Conservation (phyloP, 92 coral and sea anemone genomes). For the Paramuricea clavata region DNA sequence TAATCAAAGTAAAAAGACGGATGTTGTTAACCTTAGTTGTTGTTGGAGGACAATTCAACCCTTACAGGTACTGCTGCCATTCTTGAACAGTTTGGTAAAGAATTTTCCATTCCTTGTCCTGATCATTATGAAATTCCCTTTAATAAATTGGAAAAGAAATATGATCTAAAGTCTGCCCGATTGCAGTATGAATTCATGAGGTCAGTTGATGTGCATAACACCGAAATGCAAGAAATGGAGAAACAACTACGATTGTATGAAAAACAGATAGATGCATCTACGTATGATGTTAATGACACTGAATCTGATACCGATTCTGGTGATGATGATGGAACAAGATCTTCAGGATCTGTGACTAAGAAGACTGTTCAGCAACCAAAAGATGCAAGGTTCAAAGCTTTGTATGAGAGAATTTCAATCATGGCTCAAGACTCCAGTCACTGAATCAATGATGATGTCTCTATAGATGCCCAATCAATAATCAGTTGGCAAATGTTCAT, state of each 20-base stretch:
- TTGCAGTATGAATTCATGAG: slow-evolving; percentile 40
- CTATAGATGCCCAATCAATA: neutral
- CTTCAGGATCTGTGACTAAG: neutral
- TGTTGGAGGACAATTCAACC: neutral
- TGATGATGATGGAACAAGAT: neutral
- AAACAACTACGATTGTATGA: slow-evolving; percentile 1
- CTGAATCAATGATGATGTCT: too few species aligned
- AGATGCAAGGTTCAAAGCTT: slow-evolving; percentile 51
- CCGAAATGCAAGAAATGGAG: neutral
- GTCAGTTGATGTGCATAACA: neutral
- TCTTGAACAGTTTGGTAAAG: slow-evolving; percentile 1
- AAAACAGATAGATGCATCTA: slow-evolving; percentile 20
- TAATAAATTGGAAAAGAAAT: slow-evolving; percentile 38
- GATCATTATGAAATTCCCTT: slow-evolving; percentile 49
- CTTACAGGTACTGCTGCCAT: neutral
- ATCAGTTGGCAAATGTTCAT: too few species aligned
- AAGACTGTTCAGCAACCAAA: slow-evolving; percentile 16
- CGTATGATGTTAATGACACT: slow-evolving; percentile 1
- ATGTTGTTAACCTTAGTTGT: neutral
- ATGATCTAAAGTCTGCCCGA: slow-evolving; percentile 48
- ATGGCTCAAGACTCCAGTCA: too few species aligned
- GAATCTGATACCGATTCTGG: neutral
- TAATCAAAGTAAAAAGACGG: neutral
- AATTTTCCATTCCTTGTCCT: slow-evolving; percentile 50
- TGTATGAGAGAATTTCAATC: slow-evolving; percentile 17